Percentiles rank a stretch among this genome's conserved stretches.
These are phyloP conservation scores for Naso thynnoides DNA, from an alignment of 2,797 vertebrate species.

Conservation along the genomic window DNA sequence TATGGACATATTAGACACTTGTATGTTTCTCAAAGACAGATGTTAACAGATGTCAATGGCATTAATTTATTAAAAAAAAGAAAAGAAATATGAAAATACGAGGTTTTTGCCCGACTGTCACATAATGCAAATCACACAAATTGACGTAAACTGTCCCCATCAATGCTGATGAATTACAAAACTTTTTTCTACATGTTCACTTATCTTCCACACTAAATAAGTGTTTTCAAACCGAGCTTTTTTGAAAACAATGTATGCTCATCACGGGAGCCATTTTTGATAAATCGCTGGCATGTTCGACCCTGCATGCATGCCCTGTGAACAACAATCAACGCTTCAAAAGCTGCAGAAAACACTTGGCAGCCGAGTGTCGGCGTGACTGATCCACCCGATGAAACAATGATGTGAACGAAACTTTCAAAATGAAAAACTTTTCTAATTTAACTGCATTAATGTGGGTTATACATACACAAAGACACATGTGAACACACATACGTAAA, in stretches of 20 bases:
- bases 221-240: constrained; percentile 2
- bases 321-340: constrained; percentile 41
- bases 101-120: no score
- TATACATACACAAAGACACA: constrained; percentile 23
- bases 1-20: no score
- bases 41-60: no score
- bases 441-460: constrained; percentile 23
- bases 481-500: constrained; percentile 32
- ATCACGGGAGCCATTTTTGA: constrained; percentile 19
- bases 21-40: no score
- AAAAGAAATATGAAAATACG: no score
- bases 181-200: neutral
- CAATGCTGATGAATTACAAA: constrained; percentile 35
- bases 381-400: neutral
- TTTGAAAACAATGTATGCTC: neutral
- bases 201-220: neutral
- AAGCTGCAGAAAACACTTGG: constrained; percentile 20
- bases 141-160: constrained; percentile 10
- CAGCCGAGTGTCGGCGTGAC: neutral
- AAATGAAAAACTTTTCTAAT: constrained; percentile 18
- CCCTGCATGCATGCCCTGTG: constrained; percentile 53
- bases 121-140: constrained; percentile 4
- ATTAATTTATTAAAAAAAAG: no score
- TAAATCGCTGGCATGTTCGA: constrained; percentile 10
- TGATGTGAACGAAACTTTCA: neutral